These are phyloP conservation scores for Tadarida brasiliensis DNA, from an alignment of 2,797 vertebrate genomes.

Conservation along the genomic window DNA sequence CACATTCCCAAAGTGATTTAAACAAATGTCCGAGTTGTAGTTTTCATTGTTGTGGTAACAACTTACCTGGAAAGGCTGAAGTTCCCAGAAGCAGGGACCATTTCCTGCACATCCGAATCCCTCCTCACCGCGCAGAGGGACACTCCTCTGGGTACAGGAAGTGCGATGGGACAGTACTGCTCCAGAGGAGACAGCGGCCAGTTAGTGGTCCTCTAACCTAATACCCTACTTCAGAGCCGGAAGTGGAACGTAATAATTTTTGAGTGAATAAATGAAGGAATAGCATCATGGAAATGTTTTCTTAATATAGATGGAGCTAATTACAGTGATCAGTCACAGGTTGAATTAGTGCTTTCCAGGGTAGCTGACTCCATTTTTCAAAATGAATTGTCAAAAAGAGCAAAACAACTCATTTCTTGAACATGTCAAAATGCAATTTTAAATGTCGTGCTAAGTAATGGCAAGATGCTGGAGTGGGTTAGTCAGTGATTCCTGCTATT, in stretches of 20 bases:
- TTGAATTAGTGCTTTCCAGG: conserved; percentile 59
- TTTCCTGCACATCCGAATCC: background rate
- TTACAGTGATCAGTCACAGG: conserved; percentile 57
- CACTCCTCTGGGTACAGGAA: background rate
- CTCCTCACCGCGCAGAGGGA: background rate
- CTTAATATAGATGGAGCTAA: conserved; percentile 61
- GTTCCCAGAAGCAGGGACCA: background rate
- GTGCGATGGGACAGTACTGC: background rate
- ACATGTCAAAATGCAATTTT: conserved; percentile 66
- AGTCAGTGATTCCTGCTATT: conserved; percentile 54
- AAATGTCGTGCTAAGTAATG: conserved; percentile 64
- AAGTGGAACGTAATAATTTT: conserved; percentile 21
- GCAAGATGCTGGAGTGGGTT: conserved; percentile 10
- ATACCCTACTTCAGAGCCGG: background rate
- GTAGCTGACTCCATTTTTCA: conserved; percentile 63
- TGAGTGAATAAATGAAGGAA: conserved; percentile 60
- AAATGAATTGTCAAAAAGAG: conserved; percentile 61
- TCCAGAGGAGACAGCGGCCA: background rate
- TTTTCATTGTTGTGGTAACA: background rate
- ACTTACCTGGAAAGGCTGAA: background rate
- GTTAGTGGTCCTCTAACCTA: background rate
- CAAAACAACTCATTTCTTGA: conserved; percentile 73
- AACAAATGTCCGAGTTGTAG: background rate
- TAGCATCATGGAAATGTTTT: conserved; percentile 25
- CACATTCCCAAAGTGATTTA: background rate